phyloP scores from a whole-genome alignment of 2,797 vertebrate genomes.

The Acestrorhynchus altus region DNA sequence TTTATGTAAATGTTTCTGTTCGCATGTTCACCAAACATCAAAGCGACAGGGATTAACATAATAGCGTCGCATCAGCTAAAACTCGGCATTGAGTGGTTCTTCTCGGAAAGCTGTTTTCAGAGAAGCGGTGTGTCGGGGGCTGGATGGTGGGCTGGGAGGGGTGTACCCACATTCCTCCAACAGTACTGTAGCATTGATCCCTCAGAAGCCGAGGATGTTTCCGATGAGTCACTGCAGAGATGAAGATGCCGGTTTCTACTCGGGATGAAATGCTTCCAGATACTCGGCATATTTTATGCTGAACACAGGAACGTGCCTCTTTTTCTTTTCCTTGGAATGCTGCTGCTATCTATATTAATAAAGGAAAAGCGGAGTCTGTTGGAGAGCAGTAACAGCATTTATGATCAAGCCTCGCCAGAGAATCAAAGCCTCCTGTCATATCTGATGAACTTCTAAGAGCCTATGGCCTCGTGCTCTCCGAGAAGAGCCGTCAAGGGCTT shows the following conservation, averaged over 20 bases:
- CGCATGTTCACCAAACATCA: constrained; percentile 43
- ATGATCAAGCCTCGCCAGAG: neutral
- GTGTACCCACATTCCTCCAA: neutral
- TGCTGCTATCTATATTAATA: constrained; percentile 8
- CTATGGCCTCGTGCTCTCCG: neutral
- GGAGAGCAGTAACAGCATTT: constrained; percentile 1
- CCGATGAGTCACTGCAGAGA: neutral
- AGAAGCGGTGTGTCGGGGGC: neutral
- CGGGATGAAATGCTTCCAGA: neutral
- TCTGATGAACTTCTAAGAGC: neutral
- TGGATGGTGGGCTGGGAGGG: neutral
- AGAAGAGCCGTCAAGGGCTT: neutral
- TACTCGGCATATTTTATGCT: neutral
- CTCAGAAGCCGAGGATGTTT: neutral
- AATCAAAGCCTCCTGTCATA: constrained; percentile 11
- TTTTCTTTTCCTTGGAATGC: neutral
- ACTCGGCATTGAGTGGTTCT: neutral
- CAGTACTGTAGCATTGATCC: neutral
- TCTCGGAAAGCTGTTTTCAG: neutral
- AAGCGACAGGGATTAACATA: constrained; percentile 40
- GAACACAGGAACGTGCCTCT: too few relatives aligned
- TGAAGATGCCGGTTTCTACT: neutral
- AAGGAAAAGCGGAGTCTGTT: neutral
- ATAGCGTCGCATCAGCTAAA: constrained; percentile 47
- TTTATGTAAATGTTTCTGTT: constrained; percentile 57